phyloP scores from a whole-genome alignment of 2,113 vertebrate species.

The Mustela nigripes region DNA sequence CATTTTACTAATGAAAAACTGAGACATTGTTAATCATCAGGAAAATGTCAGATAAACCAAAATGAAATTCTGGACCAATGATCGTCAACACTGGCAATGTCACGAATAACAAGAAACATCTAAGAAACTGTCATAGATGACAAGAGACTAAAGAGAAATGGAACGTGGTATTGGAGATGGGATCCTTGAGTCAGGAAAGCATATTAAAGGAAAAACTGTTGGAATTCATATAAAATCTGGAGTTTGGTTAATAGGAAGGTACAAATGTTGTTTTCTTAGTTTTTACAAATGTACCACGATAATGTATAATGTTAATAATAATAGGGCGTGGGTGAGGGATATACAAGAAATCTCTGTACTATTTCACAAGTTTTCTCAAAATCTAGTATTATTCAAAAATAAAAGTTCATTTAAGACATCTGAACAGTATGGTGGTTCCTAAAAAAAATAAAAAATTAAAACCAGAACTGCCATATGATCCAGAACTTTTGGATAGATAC shows the following conservation, averaged over 20 bases:
- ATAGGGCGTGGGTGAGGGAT: background rate
- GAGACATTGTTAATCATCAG: background rate
- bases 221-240: background rate
- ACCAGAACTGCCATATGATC: background rate
- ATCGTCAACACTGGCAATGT: background rate
- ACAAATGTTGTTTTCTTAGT: background rate
- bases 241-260: background rate
- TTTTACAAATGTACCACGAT: background rate
- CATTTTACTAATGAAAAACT: background rate
- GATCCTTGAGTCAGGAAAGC: background rate
- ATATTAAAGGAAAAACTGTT: background rate
- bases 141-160: background rate
- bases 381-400: constrained; percentile 7
- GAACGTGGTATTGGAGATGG: no score
- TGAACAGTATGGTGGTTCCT: background rate
- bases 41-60: background rate
- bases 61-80: background rate
- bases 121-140: background rate
- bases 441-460: background rate
- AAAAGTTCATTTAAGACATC: background rate
- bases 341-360: background rate
- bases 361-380: background rate
- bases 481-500: background rate
- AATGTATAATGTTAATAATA: background rate
- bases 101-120: background rate